A percentile compares a stretch with the other conserved stretches of the same genome.
Conservation (phyloP, 92 coral and sea anemone species). For the Palythoa grandiflora region DNA sequence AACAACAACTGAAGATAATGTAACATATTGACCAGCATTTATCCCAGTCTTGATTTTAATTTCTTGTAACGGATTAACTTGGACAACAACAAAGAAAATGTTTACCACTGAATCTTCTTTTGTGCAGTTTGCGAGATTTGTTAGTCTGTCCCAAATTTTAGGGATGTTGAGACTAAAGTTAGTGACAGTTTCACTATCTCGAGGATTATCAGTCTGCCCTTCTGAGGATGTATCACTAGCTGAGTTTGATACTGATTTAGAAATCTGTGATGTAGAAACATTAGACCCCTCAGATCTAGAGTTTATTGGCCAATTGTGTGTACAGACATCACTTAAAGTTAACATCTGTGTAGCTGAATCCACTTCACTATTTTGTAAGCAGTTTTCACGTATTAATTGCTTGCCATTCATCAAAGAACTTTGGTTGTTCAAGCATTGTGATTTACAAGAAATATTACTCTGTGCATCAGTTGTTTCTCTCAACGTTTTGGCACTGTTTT, state of each 20-base stretch:
- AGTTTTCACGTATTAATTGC: neutral
- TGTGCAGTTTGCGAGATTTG: slow-evolving; percentile 68
- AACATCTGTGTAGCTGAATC: slow-evolving; percentile 56
- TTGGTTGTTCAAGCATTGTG: neutral
- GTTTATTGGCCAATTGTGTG: slow-evolving; percentile 47
- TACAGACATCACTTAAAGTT: slow-evolving; percentile 72
- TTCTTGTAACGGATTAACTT: slow-evolving; percentile 88
- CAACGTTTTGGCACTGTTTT: neutral
- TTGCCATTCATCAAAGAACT: neutral
- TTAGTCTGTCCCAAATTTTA: slow-evolving; percentile 62
- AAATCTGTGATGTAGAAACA: neutral
- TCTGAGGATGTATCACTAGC: neutral
- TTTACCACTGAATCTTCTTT: slow-evolving; percentile 63
- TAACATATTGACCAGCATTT: slow-evolving; percentile 76
- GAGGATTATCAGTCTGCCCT: neutral
- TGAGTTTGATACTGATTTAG: neutral
- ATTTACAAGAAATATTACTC: slow-evolving; percentile 30
- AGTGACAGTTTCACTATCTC: neutral
- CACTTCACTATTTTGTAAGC: neutral
- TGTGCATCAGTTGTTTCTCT: slow-evolving; percentile 41
- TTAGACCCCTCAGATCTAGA: neutral
- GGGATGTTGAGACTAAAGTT: slow-evolving; percentile 29
- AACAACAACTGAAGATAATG: slow-evolving; percentile 82
- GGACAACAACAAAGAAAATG: slow-evolving; percentile 77
- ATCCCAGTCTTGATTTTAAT: slow-evolving; percentile 82